Evolutionary conservation across 2,113 vertebrate species (phyloP), one percentile per base, ranked within the genome.

Genomic region (Cichladusa arquata): DNA sequence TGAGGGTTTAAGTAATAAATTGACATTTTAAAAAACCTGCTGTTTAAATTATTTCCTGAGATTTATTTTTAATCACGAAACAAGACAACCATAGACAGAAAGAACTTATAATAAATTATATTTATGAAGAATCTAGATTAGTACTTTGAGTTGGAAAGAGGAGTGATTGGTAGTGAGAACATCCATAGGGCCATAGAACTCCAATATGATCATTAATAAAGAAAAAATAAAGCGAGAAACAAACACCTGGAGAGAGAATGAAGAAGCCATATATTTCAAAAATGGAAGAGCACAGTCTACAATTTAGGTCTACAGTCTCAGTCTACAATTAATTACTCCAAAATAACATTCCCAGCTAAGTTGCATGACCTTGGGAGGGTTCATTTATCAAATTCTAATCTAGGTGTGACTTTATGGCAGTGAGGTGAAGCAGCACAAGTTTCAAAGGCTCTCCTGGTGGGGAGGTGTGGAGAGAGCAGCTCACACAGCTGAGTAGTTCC

Each of bases 41-140:
- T 47, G 20, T 56, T 91, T 50, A 95, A 93, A 93, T 95, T 88
- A 94, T 91, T 90, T 85, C 85, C 51, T 70, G 29, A 66, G 66
- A 69, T 84, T 65, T 64, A 77, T 82, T 95, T 93, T 95, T 86
- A 85, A 94, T 92, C 80, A 92, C 11, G 19, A 88, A 94, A 88
- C 64, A 77, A 66, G 90, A 88, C 93, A 95, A 29, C 23, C 50
- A 77, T 5, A 62, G 42, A 66, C 47, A 17, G 54, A 38, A 88
- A 94, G 62, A 92, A 89, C 29, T 72, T 79, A 28, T 9, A 90
- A 91, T 92, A 91, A 90, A 92, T 94, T 85, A 70, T 4, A 69
- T 82, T 90, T 90, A 90, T 88, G 87, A 85, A 80, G 70, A 85
- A 88, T 29, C 77, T 57, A 38, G 36, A 57, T 87, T 77, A 58